These are phyloP conservation scores for Sinosuthora webbiana DNA, from an alignment of 2,113 vertebrate genomes.

Conservation along the genomic window DNA sequence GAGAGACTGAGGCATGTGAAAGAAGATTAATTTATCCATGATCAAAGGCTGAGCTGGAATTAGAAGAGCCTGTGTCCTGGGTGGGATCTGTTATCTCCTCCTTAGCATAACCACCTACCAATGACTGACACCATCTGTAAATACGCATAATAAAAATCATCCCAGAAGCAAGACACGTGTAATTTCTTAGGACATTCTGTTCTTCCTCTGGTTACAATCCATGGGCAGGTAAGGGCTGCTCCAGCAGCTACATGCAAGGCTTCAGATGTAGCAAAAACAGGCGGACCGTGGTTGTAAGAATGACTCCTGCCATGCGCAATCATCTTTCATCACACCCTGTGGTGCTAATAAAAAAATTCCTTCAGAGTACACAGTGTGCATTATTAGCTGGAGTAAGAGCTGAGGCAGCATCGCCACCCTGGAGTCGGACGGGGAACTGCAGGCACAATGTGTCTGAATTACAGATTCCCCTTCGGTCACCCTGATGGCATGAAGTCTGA, in stretches of 20 bases:
- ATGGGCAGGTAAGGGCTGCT: background rate
- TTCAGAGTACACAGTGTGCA: background rate
- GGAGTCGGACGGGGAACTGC: background rate
- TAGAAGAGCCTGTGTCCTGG: background rate
- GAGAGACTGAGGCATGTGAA: background rate
- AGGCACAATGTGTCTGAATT: background rate
- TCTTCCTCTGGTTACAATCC: slow-evolving; percentile 3
- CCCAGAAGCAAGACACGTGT: background rate
- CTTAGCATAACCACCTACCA: background rate
- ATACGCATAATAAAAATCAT: background rate
- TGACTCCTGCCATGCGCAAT: background rate
- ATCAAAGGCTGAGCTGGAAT: background rate
- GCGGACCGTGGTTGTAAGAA: background rate
- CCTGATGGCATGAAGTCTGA: background rate
- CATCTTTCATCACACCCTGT: background rate
- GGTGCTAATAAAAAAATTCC: background rate
- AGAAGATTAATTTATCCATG: background rate
- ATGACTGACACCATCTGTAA: background rate
- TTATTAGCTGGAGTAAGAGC: background rate
- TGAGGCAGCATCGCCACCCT: background rate
- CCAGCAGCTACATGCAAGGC: background rate
- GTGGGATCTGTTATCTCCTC: background rate
- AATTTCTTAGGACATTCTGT: slow-evolving; percentile 16
- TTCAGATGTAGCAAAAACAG: background rate
- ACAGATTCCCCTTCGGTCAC: background rate